Percentiles rank a stretch among this genome's conserved stretches.
Conservation (phyloP, 2,888 invertebrate species). For the Drosophila demipolita region DNA sequence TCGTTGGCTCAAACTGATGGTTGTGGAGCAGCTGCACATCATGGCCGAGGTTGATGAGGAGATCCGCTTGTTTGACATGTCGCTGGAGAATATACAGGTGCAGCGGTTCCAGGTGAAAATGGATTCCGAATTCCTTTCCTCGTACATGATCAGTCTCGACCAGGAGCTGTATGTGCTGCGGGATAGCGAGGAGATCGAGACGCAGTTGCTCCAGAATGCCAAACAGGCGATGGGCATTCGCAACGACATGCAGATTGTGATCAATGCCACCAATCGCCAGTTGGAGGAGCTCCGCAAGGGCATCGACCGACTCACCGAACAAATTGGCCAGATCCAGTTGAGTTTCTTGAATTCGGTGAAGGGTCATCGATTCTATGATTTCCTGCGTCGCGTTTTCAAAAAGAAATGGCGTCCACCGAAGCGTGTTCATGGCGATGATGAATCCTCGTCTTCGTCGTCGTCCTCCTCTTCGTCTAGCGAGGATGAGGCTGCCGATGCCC, state of each 20-base stretch:
- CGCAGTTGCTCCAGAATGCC: slow-evolving; percentile 87
- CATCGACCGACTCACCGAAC: slow-evolving; percentile 83
- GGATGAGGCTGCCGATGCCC: slow-evolving; percentile 87
- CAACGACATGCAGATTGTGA: slow-evolving; percentile 84
- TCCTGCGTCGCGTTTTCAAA: slow-evolving; percentile 92
- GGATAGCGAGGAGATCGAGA: slow-evolving; percentile 90
- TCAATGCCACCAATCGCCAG: slow-evolving; percentile 75
- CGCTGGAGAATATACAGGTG: slow-evolving; percentile 86
- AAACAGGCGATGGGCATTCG: slow-evolving; percentile 86
- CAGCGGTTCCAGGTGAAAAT: slow-evolving; percentile 88
- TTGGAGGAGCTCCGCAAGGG: slow-evolving; percentile 77
- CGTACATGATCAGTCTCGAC: slow-evolving; percentile 89
- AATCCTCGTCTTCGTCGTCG: slow-evolving; percentile 84
- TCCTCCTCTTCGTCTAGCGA: slow-evolving; percentile 86
- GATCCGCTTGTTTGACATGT: slow-evolving; percentile 89
- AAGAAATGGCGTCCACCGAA: slow-evolving; percentile 92
- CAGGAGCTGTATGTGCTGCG: slow-evolving; percentile 91
- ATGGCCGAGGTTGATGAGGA: slow-evolving; percentile 87
- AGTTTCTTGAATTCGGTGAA: slow-evolving; percentile 87
- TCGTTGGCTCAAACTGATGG: slow-evolving; percentile 84
- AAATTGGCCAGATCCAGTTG: slow-evolving; percentile 86
- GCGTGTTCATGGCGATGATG: slow-evolving; percentile 86
- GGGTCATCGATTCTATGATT: slow-evolving; percentile 92
- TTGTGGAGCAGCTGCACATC: slow-evolving; percentile 89
- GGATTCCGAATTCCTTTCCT: slow-evolving; percentile 87